Evolutionary conservation across 2,888 invertebrate species (phyloP), one percentile per base, ranked within the genome.

Genomic region (Nowickia ferox): DNA sequence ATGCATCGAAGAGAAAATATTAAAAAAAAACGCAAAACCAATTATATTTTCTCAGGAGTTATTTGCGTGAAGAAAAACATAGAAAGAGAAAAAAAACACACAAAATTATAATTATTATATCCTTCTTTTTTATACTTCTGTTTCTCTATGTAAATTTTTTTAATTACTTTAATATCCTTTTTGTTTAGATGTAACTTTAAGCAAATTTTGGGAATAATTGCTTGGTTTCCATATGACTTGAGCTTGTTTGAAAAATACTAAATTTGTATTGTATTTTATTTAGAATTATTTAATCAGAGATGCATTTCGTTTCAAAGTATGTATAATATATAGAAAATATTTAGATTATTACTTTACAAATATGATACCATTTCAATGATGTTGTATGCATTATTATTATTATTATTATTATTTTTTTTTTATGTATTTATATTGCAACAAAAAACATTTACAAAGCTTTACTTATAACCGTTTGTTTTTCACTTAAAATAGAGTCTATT

Each of bases 401-500:
- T 30, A 30, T 30, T 30, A 1, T 38, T 48, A 17, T 72, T 63
- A 48, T 61, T 46, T 19, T 63, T 48, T 81, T 48, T 38, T 42
- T 59, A 57, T 59, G 11, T 59, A 10, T n/a, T 66, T 79, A 86
- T 86, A 86, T 86, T 86, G 86, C 83, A 86, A 86, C 86, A 80
- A 86, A 86, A 86, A 86, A 86, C 76, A 86, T 83, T 83, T 86
- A 86, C 86, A 86, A 83, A 86, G 86, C 86, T 86, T 86, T 75
- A 75, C 22, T 74, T 57, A 68, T 78, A 72, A 72, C 72, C 66
- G 61, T 51, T 75, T 77, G 48, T 46, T 71, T 61, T 66, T 66
- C 44, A 68, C 75, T 84, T 79, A 75, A 75, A 74, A 78, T 84
- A 76, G 53, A 78, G 48, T 40, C 63, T 30, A 42, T 61, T 55